Evolutionary conservation across 2,113 vertebrate genomes (phyloP).

Genomic region (Coptodon rendalli): DNA sequence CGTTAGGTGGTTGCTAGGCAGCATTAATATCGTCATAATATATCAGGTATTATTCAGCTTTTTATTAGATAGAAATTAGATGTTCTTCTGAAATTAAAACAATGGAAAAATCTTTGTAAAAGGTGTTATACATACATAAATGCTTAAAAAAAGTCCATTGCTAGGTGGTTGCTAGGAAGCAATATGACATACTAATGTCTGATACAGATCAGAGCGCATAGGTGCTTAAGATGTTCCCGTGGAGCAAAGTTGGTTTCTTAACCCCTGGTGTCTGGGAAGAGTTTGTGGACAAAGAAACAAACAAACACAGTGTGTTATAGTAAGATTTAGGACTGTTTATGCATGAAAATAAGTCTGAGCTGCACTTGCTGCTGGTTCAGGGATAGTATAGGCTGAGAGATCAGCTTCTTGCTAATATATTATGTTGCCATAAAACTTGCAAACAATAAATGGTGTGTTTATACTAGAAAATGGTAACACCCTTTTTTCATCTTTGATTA

Average conservation of each 20-base stretch:
- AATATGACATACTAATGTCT: background rate
- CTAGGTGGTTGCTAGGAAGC: background rate
- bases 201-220: background rate
- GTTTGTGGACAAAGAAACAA: no score
- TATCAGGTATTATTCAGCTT: background rate
- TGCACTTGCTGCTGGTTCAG: background rate
- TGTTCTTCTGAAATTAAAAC: background rate
- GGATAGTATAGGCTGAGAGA: background rate
- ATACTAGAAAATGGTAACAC: no score
- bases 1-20: background rate
- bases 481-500: no score
- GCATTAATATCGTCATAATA: background rate
- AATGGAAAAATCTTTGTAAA: background rate
- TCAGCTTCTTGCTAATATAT: background rate
- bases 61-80: background rate
- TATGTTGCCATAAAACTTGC: no score
- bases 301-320: no score
- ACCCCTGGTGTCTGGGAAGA: background rate
- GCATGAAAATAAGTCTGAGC: background rate
- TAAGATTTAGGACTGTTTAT: background rate
- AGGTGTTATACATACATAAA: background rate
- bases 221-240: background rate
- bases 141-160: background rate
- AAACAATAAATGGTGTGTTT: no score
- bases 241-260: background rate